Percentiles rank a stretch among this genome's conserved stretches.
phyloP scores from a whole-genome alignment of 2,113 vertebrate species.

The Todiramphus chloris region DNA sequence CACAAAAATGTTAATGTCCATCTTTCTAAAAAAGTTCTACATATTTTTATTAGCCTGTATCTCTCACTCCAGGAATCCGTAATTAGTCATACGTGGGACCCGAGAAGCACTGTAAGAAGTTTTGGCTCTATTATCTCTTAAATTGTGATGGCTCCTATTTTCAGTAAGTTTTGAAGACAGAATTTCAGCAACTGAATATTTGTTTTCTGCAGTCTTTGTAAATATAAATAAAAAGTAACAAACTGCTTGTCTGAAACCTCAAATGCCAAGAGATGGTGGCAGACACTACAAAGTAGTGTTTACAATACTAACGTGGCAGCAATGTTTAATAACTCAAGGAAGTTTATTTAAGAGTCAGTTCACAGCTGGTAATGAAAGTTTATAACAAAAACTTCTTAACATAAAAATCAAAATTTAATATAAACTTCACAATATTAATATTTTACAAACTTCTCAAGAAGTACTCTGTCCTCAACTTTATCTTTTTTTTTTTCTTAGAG shows the following conservation, averaged over 20 bases:
- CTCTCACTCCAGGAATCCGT: not conserved
- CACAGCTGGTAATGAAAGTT: conserved; percentile 1
- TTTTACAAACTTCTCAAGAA: not conserved
- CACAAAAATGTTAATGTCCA: not conserved
- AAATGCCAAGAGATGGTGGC: not conserved
- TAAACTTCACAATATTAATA: not conserved
- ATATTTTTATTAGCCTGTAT: not conserved
- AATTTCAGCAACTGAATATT: not conserved
- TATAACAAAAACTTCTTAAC: not conserved
- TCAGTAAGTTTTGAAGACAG: not conserved
- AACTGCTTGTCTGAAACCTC: not conserved
- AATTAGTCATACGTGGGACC: not conserved
- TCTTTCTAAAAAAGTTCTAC: not conserved
- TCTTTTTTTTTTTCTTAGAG: too few relatives aligned
- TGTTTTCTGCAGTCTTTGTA: not conserved
- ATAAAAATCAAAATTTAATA: not conserved
- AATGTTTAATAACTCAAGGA: conserved; percentile 25
- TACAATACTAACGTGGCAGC: conserved; percentile 39
- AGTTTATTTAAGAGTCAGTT: conserved; percentile 13
- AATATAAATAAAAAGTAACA: conserved; percentile 28
- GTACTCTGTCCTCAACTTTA: accelerated
- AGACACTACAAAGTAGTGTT: conserved; percentile 16
- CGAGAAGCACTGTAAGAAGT: not conserved
- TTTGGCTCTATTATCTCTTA: not conserved
- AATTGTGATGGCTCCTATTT: not conserved